Conservation (phyloP, 2,797 vertebrate genomes). For the Tamandua tetradactyla region DNA sequence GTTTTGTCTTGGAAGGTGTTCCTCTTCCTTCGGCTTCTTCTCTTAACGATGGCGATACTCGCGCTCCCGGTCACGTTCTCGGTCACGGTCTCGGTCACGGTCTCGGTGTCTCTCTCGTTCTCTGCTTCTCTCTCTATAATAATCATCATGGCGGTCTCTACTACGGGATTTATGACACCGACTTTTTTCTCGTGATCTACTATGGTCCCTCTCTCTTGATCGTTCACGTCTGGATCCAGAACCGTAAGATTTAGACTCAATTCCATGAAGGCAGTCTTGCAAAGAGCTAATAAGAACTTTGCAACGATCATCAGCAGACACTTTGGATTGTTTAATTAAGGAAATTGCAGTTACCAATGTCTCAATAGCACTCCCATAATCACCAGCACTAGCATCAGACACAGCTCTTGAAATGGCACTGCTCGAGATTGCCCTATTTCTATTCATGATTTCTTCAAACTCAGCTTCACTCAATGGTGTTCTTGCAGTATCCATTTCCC, state of each 20-base stretch:
- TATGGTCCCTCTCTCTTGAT: slow-evolving; percentile 98
- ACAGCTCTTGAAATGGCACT: slow-evolving; percentile 99
- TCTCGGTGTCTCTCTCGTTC: slow-evolving; percentile 97
- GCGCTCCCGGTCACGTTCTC: slow-evolving; percentile 95
- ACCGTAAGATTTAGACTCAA: slow-evolving; percentile 99
- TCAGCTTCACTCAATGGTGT: slow-evolving; percentile 97
- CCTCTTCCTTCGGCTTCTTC: slow-evolving; percentile 96
- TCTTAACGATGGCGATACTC: slow-evolving; percentile 98
- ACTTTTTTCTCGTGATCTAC: slow-evolving; percentile 98
- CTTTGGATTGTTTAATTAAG: slow-evolving; percentile 99
- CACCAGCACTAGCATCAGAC: slow-evolving; percentile 98
- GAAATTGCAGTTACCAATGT: slow-evolving; percentile 99
- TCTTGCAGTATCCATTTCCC: slow-evolving; percentile 97
- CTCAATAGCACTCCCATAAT: slow-evolving; percentile 99
- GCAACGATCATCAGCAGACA: slow-evolving; percentile 98
- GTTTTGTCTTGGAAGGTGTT: slow-evolving; percentile 88
- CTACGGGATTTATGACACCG: slow-evolving; percentile 98
- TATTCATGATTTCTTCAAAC: slow-evolving; percentile 99
- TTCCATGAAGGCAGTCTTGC: slow-evolving; percentile 99
- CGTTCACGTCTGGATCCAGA: slow-evolving; percentile 98
- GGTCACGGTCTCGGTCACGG: slow-evolving; percentile 94
- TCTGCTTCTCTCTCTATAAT: slow-evolving; percentile 97
- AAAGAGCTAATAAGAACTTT: slow-evolving; percentile 99
- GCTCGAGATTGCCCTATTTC: slow-evolving; percentile 98
- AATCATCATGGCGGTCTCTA: slow-evolving; percentile 98